Conservation (phyloP, 2,113 vertebrate genomes). For the Nymphicus hollandicus region DNA sequence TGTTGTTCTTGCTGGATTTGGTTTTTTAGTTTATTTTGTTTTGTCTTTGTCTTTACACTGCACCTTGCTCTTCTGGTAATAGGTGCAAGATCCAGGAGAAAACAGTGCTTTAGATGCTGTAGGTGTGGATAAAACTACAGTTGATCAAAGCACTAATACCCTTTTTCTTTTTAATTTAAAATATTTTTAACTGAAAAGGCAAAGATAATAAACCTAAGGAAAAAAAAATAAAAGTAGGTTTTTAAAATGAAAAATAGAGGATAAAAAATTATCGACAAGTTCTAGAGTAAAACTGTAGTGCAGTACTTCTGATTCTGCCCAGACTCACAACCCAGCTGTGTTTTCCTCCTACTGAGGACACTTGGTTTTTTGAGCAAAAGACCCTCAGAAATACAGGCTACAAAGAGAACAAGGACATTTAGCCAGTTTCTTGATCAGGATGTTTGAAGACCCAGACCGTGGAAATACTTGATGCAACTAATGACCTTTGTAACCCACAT, state of each 20-base stretch:
- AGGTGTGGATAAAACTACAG: not conserved
- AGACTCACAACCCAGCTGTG: not conserved
- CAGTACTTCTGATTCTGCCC: not conserved
- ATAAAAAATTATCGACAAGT: not conserved
- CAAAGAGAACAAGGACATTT: not conserved
- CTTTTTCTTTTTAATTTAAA: not conserved
- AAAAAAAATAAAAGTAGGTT: not conserved
- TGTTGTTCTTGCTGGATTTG: not conserved
- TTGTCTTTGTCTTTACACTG: not conserved
- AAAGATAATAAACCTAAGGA: not conserved
- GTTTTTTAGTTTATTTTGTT: not conserved
- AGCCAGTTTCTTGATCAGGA: not conserved
- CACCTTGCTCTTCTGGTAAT: not conserved
- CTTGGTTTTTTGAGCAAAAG: not conserved
- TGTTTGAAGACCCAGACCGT: not conserved
- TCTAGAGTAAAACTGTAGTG: not conserved
- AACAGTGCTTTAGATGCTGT: not conserved
- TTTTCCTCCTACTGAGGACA: not conserved
- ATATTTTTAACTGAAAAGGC: not conserved
- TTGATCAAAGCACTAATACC: not conserved
- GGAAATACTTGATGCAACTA: not conserved
- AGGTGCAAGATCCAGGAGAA: not conserved
- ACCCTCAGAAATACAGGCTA: not conserved
- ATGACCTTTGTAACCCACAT: not conserved
- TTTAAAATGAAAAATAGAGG: not conserved